Base-by-base conservation (phyloP, 2,797 vertebrate species). In the Sebastes elongatus region DNA sequence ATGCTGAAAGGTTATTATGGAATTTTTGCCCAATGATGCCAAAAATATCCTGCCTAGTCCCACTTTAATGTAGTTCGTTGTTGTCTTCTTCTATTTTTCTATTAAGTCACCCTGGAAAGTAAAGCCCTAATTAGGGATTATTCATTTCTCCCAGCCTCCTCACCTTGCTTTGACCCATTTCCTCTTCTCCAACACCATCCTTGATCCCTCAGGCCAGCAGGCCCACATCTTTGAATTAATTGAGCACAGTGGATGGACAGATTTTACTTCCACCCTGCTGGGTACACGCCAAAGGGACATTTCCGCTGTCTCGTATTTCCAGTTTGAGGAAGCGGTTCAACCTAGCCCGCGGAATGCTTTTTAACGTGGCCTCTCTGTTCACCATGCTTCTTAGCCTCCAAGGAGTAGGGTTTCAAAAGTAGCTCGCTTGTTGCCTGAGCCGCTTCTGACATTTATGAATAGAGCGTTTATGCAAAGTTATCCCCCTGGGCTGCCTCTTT, bases 381-480 rank as follows among this genome's bases (percentile, higher is more conserved):
- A 3, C 27, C 27, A n/a, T 61, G 76, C 83, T 71, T 84, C 89
- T 80, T 46, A 66, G 56, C 66, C 78, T 78, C 28, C 46, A 27
- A 81, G 73, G 84, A 78, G 71, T 74, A 74, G 61, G 32, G 38
- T 90, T 91, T 89, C 84, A 72, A 35, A 84, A 77, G 84, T 78
- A 80, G 81, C 60, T 75, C 25, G 1, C 70, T 60, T 33, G 72
- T 59, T 76, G 66, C 67, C 66, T 9, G 60, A 72, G 78, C 73
- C 64, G 63, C 74, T 49, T 69, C 66, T 76, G 76, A 77, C 76
- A 74, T 86, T 89, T 78, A 81, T 91, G 88, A 88, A 89, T 88
- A 74, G 81, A 84, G 82, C 74, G 42, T 89, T 93, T 87, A 80
- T 90, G 55, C 76, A 62, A 53, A 62, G 60, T 66, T 61, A 46